Evolutionary conservation across 2,797 vertebrate species (phyloP), one percentile per base, ranked within the genome.

Genomic region (Danio jaintianensis): DNA sequence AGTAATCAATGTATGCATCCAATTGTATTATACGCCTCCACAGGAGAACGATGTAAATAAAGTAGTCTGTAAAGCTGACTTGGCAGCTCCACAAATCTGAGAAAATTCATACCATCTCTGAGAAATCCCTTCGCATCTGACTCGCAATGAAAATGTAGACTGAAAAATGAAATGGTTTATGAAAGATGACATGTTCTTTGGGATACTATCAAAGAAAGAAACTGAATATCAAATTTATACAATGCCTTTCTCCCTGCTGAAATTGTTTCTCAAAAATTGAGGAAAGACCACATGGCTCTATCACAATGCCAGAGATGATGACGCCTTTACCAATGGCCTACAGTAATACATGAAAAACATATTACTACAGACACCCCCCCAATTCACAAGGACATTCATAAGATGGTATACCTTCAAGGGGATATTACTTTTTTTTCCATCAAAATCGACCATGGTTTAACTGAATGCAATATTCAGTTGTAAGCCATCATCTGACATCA

Each of bases 161-260:
- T 79, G 77, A 79, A 53, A 70, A 70, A 79, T 79, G 67, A 61
- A 79, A 79, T 62, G 45, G 29, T n/a, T 79, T 62, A 79, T 79
- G 67, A 70, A 62, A 62, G 47, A 52, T 71, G 77, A 22, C 77
- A 79, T 70, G 67, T 52, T 43, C 66, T 29, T 45, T 62, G 47
- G 12, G 47, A 79, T 79, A 18, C 43, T 50, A 61, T 69, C 56
- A 79, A 52, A 43, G 45, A 29, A 52, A 62, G 47, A 62, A 62
- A 73, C 13, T 36, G 36, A 53, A 71, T 79, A 61, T 71, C 36
- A 70, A 29, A 62, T 70, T 62, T 62, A 70, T 22, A 8, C 29
- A 22, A 78, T 59, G 48, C 62, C 36, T 67, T 69, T 69, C 71
- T 78, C 56, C 38, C 36, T 45, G 42, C 6, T 79, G 36, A 70